Percentiles rank a stretch among this genome's conserved stretches.
phyloP scores from a whole-genome alignment of 2,113 vertebrate genomes.

The Caranx ignobilis region DNA sequence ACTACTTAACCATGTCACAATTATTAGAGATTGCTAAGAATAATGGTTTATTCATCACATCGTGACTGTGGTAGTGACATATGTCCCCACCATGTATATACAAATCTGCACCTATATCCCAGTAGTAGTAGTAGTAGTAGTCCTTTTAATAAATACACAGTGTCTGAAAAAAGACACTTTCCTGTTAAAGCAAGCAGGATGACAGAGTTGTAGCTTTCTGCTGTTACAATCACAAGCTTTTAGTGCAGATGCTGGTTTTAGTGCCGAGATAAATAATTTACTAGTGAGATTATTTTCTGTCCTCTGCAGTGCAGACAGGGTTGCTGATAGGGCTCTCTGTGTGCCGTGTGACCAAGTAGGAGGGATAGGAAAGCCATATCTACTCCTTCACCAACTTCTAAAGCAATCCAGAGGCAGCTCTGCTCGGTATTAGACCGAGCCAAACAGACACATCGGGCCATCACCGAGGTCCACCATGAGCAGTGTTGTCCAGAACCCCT shows the following conservation, averaged over 20 bases:
- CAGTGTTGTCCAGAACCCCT: conserved; percentile 79
- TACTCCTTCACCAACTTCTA: conserved; percentile 66
- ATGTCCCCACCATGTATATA: too few species aligned
- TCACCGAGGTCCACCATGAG: conserved; percentile 64
- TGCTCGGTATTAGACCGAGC: conserved; percentile 6
- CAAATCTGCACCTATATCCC: not conserved
- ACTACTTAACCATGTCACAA: too few species aligned
- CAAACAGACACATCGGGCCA: conserved; percentile 25
- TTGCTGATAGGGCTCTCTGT: conserved; percentile 83
- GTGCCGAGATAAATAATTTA: conserved; percentile 91
- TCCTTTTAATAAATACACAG: not conserved
- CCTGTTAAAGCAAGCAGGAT: conserved; percentile 32
- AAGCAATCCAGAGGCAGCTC: conserved; percentile 66
- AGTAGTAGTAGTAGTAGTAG: not conserved
- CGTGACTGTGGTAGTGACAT: too few species aligned
- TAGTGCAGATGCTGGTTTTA: conserved; percentile 78
- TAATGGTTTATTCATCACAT: too few species aligned
- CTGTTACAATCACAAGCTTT: conserved; percentile 83
- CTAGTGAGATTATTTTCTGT: conserved; percentile 72
- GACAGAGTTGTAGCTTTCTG: conserved; percentile 42
- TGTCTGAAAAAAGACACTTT: not conserved
- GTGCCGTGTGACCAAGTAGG: conserved; percentile 67
- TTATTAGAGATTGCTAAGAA: too few species aligned
- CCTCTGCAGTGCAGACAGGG: conserved; percentile 73
- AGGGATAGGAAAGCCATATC: conserved; percentile 65